Evolutionary conservation across 2,797 vertebrate genomes (phyloP), one percentile per base, ranked within the genome.

Genomic region (Phalanger gymnotis): DNA sequence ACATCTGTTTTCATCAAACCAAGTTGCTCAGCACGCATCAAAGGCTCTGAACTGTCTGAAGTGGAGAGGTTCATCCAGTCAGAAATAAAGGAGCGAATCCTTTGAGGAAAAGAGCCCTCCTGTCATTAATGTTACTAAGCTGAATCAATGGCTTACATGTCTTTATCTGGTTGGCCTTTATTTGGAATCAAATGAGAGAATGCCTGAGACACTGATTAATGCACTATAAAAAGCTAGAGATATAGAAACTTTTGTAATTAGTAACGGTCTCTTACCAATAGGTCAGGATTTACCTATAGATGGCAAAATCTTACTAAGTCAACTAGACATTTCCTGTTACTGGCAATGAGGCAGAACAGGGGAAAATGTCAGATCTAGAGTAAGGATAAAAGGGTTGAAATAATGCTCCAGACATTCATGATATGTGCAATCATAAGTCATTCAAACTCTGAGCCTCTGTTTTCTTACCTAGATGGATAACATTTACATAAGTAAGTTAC

Each of bases 1-100:
- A 92, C 92, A 96, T 92, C 57, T 91, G 27, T 94, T 66, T 94
- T 96, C 51, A 93, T 93, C n/a, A 58, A 95, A 40, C 5, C 54
- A 4, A 5, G 16, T 34, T 92, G 51, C 9, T 93, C 54, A 57
- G 91, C 22, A 54, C 16, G 31, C 47, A 34, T 7, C 6, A 12
- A 40, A 73, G 3, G 1, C 6, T 47, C 6, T n/a, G 55, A 90
- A 51, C 0, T 95, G 1, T 47, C 47, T 40, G 58, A 87, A 89
- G 53, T 56, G 34, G 30, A 91, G 57, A 9, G 40, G 34, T 40
- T 92, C 54, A 92, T 31, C 87, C 27, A 34, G 7, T 13, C 52
- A 54, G n/a, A 31, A 25, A n/a, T 55, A 40, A 4, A 90, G 25
- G 7, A 27, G 0, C n/a, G 12, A 12, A 54, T 30, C 22, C 47